Conservation (phyloP, 2,113 vertebrate genomes). For the Siniperca knerii region DNA sequence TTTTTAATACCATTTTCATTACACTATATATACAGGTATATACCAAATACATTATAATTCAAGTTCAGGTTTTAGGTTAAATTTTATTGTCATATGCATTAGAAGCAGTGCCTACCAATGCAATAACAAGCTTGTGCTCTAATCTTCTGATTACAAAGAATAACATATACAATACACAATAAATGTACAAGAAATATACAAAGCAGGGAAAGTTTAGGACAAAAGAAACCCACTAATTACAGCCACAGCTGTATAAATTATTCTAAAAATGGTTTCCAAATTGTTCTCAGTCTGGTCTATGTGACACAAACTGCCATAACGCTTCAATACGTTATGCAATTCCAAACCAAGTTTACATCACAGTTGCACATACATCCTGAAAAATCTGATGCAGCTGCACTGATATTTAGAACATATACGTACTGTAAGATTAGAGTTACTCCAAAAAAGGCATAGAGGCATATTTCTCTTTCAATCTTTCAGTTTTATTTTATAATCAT, state of each 20-base stretch:
- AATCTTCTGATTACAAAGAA: not conserved
- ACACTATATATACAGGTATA: not conserved
- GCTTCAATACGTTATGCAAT: not conserved
- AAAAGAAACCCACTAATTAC: not conserved
- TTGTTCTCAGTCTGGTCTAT: not conserved
- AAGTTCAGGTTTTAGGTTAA: no score
- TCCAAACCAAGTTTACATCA: not conserved
- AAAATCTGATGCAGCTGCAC: not conserved
- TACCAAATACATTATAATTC: not conserved
- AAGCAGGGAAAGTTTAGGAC: not conserved
- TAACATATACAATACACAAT: not conserved
- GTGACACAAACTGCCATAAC: not conserved
- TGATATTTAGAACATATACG: not conserved
- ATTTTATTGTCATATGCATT: not conserved
- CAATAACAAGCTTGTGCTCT: not conserved
- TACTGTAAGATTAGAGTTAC: not conserved
- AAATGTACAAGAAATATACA: not conserved
- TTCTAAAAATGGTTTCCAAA: no score
- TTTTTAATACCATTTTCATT: no score
- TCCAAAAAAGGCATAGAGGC: not conserved
- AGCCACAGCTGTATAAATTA: not conserved
- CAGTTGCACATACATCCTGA: not conserved
- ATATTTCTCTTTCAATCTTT: not conserved
- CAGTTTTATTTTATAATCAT: no score
- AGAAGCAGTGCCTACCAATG: not conserved